These are phyloP conservation scores for Hydractinia echinata DNA, from an alignment of 30 jellyfish, hydroid and myxozoan genomes.

Conservation along the genomic window DNA sequence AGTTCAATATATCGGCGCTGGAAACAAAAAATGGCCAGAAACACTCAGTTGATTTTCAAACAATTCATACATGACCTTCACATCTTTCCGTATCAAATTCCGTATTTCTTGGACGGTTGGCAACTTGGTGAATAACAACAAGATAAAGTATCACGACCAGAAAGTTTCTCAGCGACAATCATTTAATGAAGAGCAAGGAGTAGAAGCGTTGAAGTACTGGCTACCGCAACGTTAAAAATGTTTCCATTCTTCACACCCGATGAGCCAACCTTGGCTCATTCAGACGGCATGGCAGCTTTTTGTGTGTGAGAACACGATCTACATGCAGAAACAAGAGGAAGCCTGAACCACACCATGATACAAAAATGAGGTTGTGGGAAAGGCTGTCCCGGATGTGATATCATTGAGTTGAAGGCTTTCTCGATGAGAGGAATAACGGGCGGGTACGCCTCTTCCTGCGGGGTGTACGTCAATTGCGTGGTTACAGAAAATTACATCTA, in stretches of 20 bases:
- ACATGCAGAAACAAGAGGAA: constrained; percentile 5
- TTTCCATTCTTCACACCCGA: not conserved
- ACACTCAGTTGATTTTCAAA: too few species aligned
- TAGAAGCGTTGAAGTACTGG: not conserved
- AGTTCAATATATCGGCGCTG: not conserved
- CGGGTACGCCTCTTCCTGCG: constrained; percentile 1
- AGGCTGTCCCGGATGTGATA: not conserved
- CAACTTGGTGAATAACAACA: constrained; percentile 2
- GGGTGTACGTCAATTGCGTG: constrained; percentile 9
- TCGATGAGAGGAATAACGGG: not conserved
- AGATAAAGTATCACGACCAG: not conserved
- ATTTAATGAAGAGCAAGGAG: not conserved
- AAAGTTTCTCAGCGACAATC: not conserved
- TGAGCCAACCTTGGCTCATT: not conserved
- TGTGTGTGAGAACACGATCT: not conserved
- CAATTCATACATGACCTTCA: too few species aligned
- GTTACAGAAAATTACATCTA: not conserved
- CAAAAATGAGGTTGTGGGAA: constrained; percentile 1
- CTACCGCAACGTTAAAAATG: not conserved
- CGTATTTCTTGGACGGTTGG: not conserved
- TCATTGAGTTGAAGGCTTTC: not conserved
- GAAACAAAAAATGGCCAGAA: too few species aligned
- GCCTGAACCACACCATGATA: not conserved
- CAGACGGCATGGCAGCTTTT: not conserved
- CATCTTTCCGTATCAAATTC: not conserved